These are phyloP conservation scores for Drosophila tanythrix DNA, from an alignment of 2,888 invertebrate species.

Conservation along the genomic window DNA sequence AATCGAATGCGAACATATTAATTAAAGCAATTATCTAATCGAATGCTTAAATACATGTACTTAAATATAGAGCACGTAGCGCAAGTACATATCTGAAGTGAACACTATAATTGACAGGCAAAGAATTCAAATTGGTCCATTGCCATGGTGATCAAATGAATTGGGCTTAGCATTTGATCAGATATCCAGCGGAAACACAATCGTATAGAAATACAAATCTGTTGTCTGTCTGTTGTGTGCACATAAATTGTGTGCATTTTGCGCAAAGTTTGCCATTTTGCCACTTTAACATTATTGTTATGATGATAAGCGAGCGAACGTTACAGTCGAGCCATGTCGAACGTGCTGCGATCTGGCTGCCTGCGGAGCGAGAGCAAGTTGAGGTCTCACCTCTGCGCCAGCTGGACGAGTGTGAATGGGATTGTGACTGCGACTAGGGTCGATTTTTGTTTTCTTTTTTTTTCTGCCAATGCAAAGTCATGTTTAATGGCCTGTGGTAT, in stretches of 20 bases:
- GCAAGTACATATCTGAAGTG: background rate
- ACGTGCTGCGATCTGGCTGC: constrained; percentile 56
- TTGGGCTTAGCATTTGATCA: constrained; percentile 27
- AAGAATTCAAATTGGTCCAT: constrained; percentile 45
- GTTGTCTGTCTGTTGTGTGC: constrained; percentile 53
- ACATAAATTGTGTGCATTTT: constrained; percentile 81
- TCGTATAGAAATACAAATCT: constrained; percentile 56
- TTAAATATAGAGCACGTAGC: background rate
- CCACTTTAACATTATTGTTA: constrained; percentile 84
- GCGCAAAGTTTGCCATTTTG: constrained; percentile 82
- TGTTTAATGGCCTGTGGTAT: constrained; percentile 51
- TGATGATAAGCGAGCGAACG: constrained; percentile 81
- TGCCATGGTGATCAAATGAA: constrained; percentile 2
- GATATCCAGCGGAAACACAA: constrained; percentile 42
- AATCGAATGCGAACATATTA: background rate
- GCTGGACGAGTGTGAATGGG: constrained; percentile 9
- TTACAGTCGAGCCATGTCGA: constrained; percentile 59
- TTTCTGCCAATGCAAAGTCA: constrained; percentile 50
- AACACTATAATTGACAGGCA: constrained; percentile 34
- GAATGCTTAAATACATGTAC: background rate
- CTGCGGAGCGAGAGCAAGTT: constrained; percentile 53
- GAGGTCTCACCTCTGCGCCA: constrained; percentile 48
- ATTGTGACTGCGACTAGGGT: constrained; percentile 31
- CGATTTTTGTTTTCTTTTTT: constrained; percentile 12
- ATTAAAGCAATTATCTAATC: background rate